Percentiles rank a stretch among this genome's conserved stretches.
Evolutionary conservation across 92 coral and sea anemone species (phyloP).

Genomic region (Pocillopora grandis): DNA sequence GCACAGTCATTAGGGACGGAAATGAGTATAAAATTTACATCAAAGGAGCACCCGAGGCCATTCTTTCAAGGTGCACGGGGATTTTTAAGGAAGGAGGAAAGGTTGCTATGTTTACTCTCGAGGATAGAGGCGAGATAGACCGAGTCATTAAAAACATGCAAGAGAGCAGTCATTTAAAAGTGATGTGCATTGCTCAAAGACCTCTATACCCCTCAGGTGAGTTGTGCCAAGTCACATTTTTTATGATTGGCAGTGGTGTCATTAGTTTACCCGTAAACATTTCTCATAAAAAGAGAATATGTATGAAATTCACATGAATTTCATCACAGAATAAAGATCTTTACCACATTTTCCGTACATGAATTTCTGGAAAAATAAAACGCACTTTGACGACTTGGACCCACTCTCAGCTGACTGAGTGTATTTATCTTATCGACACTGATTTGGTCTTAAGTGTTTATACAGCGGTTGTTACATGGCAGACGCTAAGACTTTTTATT

Average conservation of each 20-base stretch:
- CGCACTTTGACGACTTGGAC: no score
- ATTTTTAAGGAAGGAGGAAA: constrained; percentile 67
- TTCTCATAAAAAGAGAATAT: not conserved
- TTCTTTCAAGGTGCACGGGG: constrained; percentile 64
- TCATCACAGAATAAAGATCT: no score
- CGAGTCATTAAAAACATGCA: constrained; percentile 61
- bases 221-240: not conserved
- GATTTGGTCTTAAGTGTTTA: no score
- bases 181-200: constrained; percentile 84
- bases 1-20: constrained; percentile 62
- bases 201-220: constrained; percentile 22
- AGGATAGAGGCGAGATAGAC: constrained; percentile 48
- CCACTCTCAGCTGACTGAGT: no score
- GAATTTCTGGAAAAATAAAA: no score
- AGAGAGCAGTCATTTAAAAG: constrained; percentile 73
- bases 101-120: constrained; percentile 51
- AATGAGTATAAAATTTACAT: constrained; percentile 55
- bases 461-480: not conserved
- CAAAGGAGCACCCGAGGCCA: constrained; percentile 84
- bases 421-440: no score
- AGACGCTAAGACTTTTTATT: not conserved
- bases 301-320: no score
- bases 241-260: not conserved
- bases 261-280: not conserved
- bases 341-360: no score